phyloP scores from a whole-genome alignment of 2,113 vertebrate species.

The Himantopus leucocephalus region DNA sequence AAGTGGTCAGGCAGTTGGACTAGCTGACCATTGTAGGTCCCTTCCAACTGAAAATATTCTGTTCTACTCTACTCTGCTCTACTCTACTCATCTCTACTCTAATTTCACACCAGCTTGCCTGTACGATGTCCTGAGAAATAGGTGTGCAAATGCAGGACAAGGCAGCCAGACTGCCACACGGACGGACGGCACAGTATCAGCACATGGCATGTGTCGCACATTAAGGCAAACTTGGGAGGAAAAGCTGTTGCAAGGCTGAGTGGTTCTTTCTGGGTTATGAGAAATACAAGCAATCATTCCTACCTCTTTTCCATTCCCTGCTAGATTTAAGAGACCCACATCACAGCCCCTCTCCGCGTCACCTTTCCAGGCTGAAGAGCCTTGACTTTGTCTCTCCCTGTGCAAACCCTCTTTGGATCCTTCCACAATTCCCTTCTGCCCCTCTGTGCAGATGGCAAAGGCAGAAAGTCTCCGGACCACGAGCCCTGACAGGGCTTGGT shows the following conservation, averaged over 20 bases:
- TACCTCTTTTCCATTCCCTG: background rate
- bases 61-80: background rate
- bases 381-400: background rate
- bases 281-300: background rate
- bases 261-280: background rate
- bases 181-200: background rate
- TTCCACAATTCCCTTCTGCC: background rate
- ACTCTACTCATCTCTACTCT: background rate
- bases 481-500: too few species aligned
- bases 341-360: background rate
- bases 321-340: background rate
- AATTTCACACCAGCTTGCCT: background rate
- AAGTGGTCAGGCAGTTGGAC: background rate
- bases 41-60: background rate
- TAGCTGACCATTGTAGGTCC: background rate
- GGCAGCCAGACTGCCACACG: background rate
- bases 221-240: background rate
- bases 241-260: background rate
- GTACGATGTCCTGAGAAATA: background rate
- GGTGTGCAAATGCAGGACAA: background rate
- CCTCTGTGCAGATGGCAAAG: background rate
- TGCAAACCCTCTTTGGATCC: background rate
- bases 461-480: background rate
- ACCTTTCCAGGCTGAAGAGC: background rate
- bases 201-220: too few species aligned